A percentile compares a stretch with the other conserved stretches of the same genome.
These are phyloP conservation scores for Globodera ellingtonae DNA, from an alignment of 1,140 invertebrate genomes.

Conservation along the genomic window DNA sequence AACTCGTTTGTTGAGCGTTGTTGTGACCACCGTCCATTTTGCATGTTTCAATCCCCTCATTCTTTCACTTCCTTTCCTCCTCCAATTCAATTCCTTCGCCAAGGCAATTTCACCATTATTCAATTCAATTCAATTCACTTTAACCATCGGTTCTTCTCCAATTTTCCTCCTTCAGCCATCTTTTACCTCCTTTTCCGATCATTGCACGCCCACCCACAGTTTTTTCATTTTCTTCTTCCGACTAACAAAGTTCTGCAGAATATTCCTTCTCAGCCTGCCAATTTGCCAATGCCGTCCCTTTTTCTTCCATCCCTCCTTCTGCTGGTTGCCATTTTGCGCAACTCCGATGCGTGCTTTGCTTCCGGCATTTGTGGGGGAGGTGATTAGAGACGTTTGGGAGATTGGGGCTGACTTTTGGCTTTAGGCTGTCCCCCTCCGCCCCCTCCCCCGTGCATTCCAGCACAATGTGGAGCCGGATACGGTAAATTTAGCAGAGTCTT, in stretches of 20 bases:
- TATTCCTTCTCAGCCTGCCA: neutral
- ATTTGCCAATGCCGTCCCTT: neutral
- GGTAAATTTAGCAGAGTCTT: constrained; percentile 13
- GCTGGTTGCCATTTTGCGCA: constrained; percentile 26
- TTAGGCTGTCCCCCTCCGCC: constrained; percentile 24
- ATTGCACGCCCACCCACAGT: neutral
- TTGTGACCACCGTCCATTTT: constrained; percentile 20
- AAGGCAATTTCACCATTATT: constrained; percentile 11
- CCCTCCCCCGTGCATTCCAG: constrained; percentile 23
- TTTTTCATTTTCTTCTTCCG: neutral
- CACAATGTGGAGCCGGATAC: constrained; percentile 40
- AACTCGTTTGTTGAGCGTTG: constrained; percentile 12
- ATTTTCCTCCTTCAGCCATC: neutral
- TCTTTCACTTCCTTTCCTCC: neutral
- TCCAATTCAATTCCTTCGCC: neutral
- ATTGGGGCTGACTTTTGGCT: constrained; percentile 2
- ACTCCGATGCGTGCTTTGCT: constrained; percentile 49
- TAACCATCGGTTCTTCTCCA: no score
- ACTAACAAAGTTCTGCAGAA: neutral
- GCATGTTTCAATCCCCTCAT: neutral
- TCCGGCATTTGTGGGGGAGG: constrained; percentile 47
- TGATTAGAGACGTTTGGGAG: constrained; percentile 13
- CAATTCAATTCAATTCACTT: neutral
- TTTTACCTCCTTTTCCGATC: neutral
- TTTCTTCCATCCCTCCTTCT: neutral